Evolutionary conservation across 2,113 vertebrate genomes (phyloP).

Genomic region (Heptranchias perlo): DNA sequence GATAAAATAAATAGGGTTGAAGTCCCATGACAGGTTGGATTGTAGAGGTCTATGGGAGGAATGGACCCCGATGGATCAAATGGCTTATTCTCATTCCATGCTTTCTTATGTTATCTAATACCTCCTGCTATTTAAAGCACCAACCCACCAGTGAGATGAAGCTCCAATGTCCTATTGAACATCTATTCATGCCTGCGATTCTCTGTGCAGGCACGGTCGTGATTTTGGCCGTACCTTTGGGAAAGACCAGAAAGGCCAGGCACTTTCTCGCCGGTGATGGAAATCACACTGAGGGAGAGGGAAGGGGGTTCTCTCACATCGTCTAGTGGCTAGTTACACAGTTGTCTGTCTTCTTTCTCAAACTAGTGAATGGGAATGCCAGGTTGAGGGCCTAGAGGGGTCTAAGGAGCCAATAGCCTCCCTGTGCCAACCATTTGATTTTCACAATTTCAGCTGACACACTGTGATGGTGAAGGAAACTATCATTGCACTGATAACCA

Average conservation of each 20-base stretch:
- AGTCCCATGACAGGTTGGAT: neutral
- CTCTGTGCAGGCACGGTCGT: neutral
- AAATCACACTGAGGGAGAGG: neutral
- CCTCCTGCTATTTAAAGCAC: neutral
- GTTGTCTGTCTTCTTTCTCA: neutral
- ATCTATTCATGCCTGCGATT: too few relatives aligned
- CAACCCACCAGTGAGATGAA: neutral
- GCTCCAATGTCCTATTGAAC: neutral
- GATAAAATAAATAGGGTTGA: neutral
- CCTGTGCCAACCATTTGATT: neutral
- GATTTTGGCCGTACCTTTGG: too few relatives aligned
- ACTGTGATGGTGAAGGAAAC: neutral
- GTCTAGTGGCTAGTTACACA: neutral
- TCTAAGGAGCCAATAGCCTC: neutral
- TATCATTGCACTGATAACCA: neutral
- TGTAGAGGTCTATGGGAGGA: neutral
- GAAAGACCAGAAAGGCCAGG: neutral
- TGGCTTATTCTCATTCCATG: neutral
- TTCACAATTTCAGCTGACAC: neutral
- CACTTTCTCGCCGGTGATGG: neutral
- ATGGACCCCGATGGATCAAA: neutral
- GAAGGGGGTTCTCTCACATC: neutral
- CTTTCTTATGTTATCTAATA: neutral
- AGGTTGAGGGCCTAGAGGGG: neutral
- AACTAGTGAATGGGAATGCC: neutral